Conservation (phyloP, 2,113 vertebrate genomes). For the Pterocles gutturalis region DNA sequence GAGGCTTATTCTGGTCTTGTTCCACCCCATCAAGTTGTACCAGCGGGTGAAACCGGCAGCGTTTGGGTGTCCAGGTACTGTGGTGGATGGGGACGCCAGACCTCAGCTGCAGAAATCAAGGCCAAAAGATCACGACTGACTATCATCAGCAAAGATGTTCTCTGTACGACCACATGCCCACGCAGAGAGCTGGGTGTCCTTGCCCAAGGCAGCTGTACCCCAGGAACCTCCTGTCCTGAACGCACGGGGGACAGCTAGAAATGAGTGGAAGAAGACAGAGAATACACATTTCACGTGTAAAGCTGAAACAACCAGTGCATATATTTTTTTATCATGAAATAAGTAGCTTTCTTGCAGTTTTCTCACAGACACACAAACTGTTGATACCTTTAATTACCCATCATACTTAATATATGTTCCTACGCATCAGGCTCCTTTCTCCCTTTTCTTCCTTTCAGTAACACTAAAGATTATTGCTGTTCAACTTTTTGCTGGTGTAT, state of each 20-base stretch:
- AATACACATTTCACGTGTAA: conserved; percentile 15
- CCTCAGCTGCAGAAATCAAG: not conserved
- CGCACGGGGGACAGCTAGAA: not conserved
- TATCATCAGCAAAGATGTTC: not conserved
- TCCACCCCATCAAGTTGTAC: not conserved
- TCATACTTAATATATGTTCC: conserved; percentile 20
- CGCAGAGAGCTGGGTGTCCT: not conserved
- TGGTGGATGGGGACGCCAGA: not conserved
- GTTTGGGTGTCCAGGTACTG: not conserved
- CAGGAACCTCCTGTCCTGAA: not conserved
- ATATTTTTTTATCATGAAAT: conserved; percentile 55
- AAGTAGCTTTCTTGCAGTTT: conserved; percentile 52
- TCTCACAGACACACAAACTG: conserved; percentile 40
- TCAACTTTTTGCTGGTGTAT: conserved; percentile 52
- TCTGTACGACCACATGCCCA: not conserved
- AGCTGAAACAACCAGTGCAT: conserved; percentile 75
- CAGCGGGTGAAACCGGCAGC: not conserved
- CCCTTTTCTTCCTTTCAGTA: conserved; percentile 52
- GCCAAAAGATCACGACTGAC: not conserved
- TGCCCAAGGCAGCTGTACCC: not conserved
- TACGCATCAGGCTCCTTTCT: conserved; percentile 12
- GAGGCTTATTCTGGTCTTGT: not conserved
- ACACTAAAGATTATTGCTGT: conserved; percentile 74
- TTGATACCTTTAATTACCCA: conserved; percentile 62
- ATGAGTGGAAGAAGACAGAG: not conserved